These are phyloP conservation scores for Listronotus oregonensis DNA, from an alignment of 1,140 invertebrate genomes.

Conservation along the genomic window DNA sequence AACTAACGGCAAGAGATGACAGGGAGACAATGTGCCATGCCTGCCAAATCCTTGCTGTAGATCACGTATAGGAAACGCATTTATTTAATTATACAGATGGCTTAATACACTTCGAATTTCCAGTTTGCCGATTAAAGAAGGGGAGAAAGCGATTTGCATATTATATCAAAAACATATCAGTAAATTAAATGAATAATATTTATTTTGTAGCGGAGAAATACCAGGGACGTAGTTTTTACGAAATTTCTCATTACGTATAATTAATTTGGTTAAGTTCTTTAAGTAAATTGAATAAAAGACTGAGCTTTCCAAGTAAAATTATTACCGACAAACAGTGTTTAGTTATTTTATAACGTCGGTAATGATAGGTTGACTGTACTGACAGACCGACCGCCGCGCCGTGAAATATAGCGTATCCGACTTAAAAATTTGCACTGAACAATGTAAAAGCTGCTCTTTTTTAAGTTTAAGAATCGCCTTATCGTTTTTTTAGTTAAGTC, in stretches of 20 bases:
- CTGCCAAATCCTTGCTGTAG: slow-evolving; percentile 11
- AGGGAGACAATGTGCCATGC: slow-evolving; percentile 11
- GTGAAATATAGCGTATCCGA: slow-evolving; percentile 13
- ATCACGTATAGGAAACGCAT: slow-evolving; percentile 8
- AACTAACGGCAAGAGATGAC: slow-evolving; percentile 15
- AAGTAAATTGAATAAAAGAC: slow-evolving; percentile 44
- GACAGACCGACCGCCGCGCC: slow-evolving; percentile 5
- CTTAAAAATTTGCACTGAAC: slow-evolving; percentile 9
- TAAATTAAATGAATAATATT: too few species aligned
- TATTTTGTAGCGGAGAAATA: too few species aligned
- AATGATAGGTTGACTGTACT: slow-evolving; percentile 42
- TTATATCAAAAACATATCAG: background rate
- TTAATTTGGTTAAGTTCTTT: slow-evolving; percentile 2
- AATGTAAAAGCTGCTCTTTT: slow-evolving; percentile 12
- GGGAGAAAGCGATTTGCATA: background rate
- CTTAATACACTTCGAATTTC: background rate
- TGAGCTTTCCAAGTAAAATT: slow-evolving; percentile 39
- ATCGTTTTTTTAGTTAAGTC: slow-evolving; percentile 1
- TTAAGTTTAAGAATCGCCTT: slow-evolving; percentile 1
- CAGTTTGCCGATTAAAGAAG: too few species aligned
- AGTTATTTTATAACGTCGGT: slow-evolving; percentile 45
- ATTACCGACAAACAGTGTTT: slow-evolving; percentile 45
- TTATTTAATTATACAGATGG: slow-evolving; percentile 4
- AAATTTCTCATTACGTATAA: background rate
- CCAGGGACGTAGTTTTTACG: too few species aligned